A percentile compares a stretch with the other conserved stretches of the same genome.
Evolutionary conservation across 35 echinoderm and acorn worm species (phyloP).

Genomic region (Stichopus chloronotus): DNA sequence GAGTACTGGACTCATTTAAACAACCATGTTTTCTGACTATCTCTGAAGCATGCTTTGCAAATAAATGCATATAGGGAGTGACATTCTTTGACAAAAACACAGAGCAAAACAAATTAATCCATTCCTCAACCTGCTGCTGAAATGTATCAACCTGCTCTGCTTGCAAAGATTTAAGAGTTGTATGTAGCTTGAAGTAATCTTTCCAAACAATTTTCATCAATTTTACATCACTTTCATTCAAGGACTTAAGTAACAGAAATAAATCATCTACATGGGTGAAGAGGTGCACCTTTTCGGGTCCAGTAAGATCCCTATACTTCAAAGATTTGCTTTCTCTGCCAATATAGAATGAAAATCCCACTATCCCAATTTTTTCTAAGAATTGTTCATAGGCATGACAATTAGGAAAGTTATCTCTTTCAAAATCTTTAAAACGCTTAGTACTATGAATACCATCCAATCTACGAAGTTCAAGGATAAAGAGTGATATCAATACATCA

Average conservation of each 20-base stretch:
- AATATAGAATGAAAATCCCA: background rate
- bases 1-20: constrained; percentile 24
- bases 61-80: constrained; percentile 48
- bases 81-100: constrained; percentile 12
- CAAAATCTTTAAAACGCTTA: background rate
- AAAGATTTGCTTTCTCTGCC: too few relatives aligned
- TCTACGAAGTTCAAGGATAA: background rate
- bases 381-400: constrained; percentile 9
- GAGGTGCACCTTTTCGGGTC: background rate
- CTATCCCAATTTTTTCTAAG: background rate
- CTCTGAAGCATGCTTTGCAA: constrained; percentile 39
- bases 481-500: constrained; percentile 7
- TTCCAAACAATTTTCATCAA: background rate
- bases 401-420: background rate
- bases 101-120: constrained; percentile 8
- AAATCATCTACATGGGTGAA: background rate
- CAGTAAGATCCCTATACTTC: too few relatives aligned
- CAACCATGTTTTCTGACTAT: constrained; percentile 20
- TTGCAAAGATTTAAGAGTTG: constrained; percentile 12
- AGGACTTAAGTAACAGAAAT: background rate
- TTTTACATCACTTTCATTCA: background rate
- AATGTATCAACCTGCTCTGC: constrained; percentile 3
- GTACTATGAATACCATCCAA: background rate
- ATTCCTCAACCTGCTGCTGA: constrained; percentile 16
- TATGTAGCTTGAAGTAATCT: constrained; percentile 1